Base-by-base conservation (phyloP, 1,140 invertebrate species). In the Drosophila tropicalis region DNA sequence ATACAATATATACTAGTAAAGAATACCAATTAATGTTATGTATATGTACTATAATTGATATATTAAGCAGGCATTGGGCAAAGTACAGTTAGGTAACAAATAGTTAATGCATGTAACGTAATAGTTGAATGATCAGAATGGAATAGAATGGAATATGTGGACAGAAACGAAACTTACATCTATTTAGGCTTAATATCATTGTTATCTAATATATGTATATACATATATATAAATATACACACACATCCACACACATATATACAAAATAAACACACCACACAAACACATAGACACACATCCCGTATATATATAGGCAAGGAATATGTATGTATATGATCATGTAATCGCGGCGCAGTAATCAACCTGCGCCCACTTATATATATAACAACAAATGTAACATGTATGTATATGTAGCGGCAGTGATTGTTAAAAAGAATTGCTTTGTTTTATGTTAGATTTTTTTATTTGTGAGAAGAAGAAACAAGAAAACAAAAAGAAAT, bases 371-470 rank as follows among this genome's bases (percentile, higher is more conserved):
- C 70, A 67, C 51, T 57, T 57, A 70, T 65, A 75, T 67, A 79
- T 77, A 76, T 76, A 81, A 78, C 77, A 77, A 56, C 83, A 89
- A 89, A 75, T 77, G 84, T 79, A 85, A 82, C 72, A 87, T 90
- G 79, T 90, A 90, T 90, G 85, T 81, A 82, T 81, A 90, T 90
- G 87, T 90, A 86, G 86, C 79, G 79, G 82, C 82, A 85, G 82
- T 90, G 87, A 90, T 90, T 90, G 86, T 90, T 82, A 90, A 90
- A 72, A 79, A 80, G 32, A 90, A 86, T 76, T 84, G 85, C 85
- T 90, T 85, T 90, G 86, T 90, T 81, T 90, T 78, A 67, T 90
- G 82, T 87, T 90, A 87, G 87, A 82, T 80, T 87, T 90, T 90
- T 78, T 90, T 86, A 90, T 90, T 90, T 90, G 83, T 69, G 73